Evolutionary conservation across 2,797 vertebrate species (phyloP).

Genomic region (Pseudochromis fuscus): DNA sequence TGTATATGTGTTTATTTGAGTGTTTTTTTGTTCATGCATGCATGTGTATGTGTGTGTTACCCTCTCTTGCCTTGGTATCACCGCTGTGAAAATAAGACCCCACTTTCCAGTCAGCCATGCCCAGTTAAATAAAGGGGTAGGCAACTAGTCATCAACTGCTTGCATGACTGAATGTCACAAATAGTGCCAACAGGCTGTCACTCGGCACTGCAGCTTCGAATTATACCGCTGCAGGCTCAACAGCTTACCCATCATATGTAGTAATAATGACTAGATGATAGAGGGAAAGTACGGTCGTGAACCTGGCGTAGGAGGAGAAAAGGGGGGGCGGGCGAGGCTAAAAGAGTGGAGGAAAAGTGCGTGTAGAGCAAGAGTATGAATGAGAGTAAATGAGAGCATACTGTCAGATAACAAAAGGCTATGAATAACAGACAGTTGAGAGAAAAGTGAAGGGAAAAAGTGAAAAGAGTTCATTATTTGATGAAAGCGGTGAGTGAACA

Average conservation of each 20-base stretch:
- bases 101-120: conserved; percentile 40
- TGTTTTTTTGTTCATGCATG: conserved; percentile 11
- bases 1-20: conserved; percentile 22
- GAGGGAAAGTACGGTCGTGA: conserved; percentile 24
- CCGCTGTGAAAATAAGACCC: conserved; percentile 58
- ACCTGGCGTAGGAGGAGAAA: conserved; percentile 44
- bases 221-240: conserved; percentile 14
- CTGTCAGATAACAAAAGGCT: conserved; percentile 55
- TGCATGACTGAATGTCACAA: conserved; percentile 56
- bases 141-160: conserved; percentile 57
- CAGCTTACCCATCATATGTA: conserved; percentile 37
- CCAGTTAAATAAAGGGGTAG: conserved; percentile 64
- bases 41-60: not conserved
- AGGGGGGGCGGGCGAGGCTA: not conserved
- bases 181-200: conserved; percentile 48
- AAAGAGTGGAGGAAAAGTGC: conserved; percentile 15
- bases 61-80: conserved; percentile 32
- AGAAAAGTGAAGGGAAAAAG: conserved; percentile 24
- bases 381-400: conserved; percentile 53
- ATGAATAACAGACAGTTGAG: conserved; percentile 39
- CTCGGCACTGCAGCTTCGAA: conserved; percentile 45
- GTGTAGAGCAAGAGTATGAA: conserved; percentile 24
- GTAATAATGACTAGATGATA: conserved; percentile 53
- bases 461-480: conserved; percentile 41
- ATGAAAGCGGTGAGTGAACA: conserved; percentile 27